Evolutionary conservation across 2,888 invertebrate species (phyloP), one percentile per base, ranked within the genome.

Genomic region (Alviniconcha strummeri): DNA sequence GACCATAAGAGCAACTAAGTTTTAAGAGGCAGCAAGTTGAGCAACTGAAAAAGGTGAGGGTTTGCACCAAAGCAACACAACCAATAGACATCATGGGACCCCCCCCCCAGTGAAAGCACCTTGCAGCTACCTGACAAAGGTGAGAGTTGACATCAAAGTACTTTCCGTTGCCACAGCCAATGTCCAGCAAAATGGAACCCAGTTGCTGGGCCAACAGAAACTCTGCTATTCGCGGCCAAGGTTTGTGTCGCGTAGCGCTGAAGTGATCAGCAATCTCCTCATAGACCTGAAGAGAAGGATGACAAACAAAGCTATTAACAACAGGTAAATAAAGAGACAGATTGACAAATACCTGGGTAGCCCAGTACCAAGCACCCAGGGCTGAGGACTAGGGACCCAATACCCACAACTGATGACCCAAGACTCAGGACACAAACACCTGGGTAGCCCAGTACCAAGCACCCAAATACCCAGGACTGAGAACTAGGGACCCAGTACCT

Each of bases 121-220:
- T 17, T 67, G 5, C 52, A n/a, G 56, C 7, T 81, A 81, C 76
- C 60, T 80, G n/a, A 69, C n/a, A 80, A 9, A 80, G 80, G 5
- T 69, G 67, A 67, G 93, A 90, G 87, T 96, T 95, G 4, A 94
- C 92, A 81, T 96, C 95, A 83, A 99, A 95, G 94, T 99, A 99
- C 95, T 99, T 99, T 72, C 99, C 99, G 95, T 99, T 99, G 13
- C 99, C 99, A 94, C 99, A 98, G 8, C 99, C 99, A 69, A 99
- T 96, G 94, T 99, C 99, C 64, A 91, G 91, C 17, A 99, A 92
- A 13, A 98, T 92, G 1, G 96, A 95, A 0, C 97, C 97, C 0
- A 93, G 84, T 0, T 95, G 93, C 87, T 97, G 95, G 7, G 85
- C 56, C 57, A 88, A 83, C n/a, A 94, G 84, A 94, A 99, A 99